Evolutionary conservation across 2,888 invertebrate species (phyloP), one percentile per base, ranked within the genome.

Genomic region (Apoda limacodes): DNA sequence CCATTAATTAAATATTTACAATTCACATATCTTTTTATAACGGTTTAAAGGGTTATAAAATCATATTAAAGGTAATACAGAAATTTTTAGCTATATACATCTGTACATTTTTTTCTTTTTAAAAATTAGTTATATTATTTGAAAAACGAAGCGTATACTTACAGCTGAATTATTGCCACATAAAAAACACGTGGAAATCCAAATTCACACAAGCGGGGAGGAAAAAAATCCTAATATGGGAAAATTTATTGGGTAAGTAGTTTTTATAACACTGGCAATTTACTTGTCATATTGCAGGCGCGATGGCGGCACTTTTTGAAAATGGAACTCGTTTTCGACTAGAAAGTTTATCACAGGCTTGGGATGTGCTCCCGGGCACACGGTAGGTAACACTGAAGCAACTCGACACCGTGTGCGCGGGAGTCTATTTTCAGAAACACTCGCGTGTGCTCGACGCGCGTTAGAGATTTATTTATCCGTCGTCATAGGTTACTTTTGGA

Each of bases 401-500:
- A 17, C 17, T 5, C 17, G 17, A 5, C 17, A 7, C 17, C 7
- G 17, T 17, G 17, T 7, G 17, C 17, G 7, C n/a, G n/a, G n/a
- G n/a, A n/a, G n/a, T n/a, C n/a, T n/a, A n/a, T n/a, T n/a, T n/a
- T n/a, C n/a, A n/a, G n/a, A n/a, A 71, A 60, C 28, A 35, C 43
- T 49, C 44, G 52, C 55, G 54, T 51, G 57, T 63, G 61, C 62
- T 64, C 68, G 60, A 52, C 43, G 39, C 29, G 47, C 44, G 35
- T 28, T 34, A 15, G 32, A 40, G 51, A 60, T 61, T 59, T 63
- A 64, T 65, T 64, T 66, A 63, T 54, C 48, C 55, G 55, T 55
- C 68, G 67, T 67, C 74, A 69, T 58, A 60, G 64, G 63, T 66
- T 68, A 64, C 68, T 71, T 78, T 72, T 68, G 68, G 67, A 67